A percentile compares a stretch with the other conserved stretches of the same genome.
These are phyloP conservation scores for Drosophila leonis DNA, from an alignment of 2,888 invertebrate genomes.

Conservation along the genomic window DNA sequence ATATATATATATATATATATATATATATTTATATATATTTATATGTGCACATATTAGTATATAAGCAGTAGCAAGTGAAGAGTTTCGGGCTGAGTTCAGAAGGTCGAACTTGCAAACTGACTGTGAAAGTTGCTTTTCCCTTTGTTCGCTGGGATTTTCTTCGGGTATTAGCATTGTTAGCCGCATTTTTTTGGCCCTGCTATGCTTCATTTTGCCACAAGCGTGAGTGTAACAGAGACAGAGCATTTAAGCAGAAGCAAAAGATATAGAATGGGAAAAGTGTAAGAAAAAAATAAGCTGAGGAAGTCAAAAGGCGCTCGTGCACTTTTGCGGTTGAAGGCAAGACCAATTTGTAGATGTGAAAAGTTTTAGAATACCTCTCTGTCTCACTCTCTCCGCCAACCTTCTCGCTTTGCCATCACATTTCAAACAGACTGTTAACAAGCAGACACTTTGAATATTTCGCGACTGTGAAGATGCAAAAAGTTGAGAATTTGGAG, in stretches of 20 bases:
- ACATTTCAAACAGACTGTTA: conserved; percentile 36
- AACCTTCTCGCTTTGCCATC: not conserved
- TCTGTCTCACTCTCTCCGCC: not conserved
- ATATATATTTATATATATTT: not conserved
- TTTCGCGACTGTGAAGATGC: conserved; percentile 24
- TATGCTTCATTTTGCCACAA: conserved; percentile 66
- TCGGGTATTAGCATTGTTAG: conserved; percentile 73
- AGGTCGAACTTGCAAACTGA: conserved; percentile 61
- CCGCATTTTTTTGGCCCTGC: conserved; percentile 59
- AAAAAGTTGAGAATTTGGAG: conserved; percentile 43
- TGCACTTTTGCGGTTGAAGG: conserved; percentile 70
- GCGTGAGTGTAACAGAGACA: conserved; percentile 8
- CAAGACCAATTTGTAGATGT: conserved; percentile 80
- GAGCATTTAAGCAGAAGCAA: conserved; percentile 13
- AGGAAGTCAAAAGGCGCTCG: conserved; percentile 50
- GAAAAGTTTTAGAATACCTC: conserved; percentile 62
- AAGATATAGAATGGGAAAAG: conserved; percentile 9
- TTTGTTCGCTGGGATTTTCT: conserved; percentile 69
- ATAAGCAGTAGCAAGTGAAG: conserved; percentile 12
- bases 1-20: not conserved
- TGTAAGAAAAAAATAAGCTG: conserved; percentile 15
- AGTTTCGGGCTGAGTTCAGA: conserved; percentile 26
- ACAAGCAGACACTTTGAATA: conserved; percentile 51
- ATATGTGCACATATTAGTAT: not conserved
- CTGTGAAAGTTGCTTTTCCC: conserved; percentile 65